A percentile compares a stretch with the other conserved stretches of the same genome.
These are phyloP conservation scores for Globicephala melas DNA, from an alignment of 2,113 vertebrate genomes.

Conservation along the genomic window DNA sequence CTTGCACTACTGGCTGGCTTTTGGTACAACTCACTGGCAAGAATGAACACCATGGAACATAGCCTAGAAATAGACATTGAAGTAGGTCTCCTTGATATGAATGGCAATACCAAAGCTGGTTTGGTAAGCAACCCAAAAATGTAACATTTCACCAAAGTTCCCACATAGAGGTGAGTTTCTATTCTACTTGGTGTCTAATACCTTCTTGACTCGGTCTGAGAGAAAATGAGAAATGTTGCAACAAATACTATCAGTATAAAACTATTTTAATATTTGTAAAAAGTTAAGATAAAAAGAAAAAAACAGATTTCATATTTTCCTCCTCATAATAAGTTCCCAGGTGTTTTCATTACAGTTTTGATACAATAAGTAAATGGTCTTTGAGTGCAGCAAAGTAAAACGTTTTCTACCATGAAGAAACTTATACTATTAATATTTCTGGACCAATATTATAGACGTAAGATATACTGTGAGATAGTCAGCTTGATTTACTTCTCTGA, in stretches of 20 bases:
- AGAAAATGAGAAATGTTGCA: background rate
- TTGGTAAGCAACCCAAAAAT: constrained; percentile 40
- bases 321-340: background rate
- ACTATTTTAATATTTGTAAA: background rate
- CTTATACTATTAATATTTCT: background rate
- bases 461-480: background rate
- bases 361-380: background rate
- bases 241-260: background rate
- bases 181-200: background rate
- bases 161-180: background rate
- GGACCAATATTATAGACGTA: background rate
- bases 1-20: constrained; percentile 49
- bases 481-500: background rate
- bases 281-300: background rate
- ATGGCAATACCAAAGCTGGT: constrained; percentile 59
- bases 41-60: constrained; percentile 11
- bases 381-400: background rate
- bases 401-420: background rate
- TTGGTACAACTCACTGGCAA: constrained; percentile 43
- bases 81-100: constrained; percentile 12
- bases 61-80: constrained; percentile 50
- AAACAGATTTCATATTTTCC: background rate
- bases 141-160: constrained; percentile 10
- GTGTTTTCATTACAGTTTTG: background rate
- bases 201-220: background rate